phyloP scores from a whole-genome alignment of 2,797 vertebrate species.

The Acipenser ruthenus region DNA sequence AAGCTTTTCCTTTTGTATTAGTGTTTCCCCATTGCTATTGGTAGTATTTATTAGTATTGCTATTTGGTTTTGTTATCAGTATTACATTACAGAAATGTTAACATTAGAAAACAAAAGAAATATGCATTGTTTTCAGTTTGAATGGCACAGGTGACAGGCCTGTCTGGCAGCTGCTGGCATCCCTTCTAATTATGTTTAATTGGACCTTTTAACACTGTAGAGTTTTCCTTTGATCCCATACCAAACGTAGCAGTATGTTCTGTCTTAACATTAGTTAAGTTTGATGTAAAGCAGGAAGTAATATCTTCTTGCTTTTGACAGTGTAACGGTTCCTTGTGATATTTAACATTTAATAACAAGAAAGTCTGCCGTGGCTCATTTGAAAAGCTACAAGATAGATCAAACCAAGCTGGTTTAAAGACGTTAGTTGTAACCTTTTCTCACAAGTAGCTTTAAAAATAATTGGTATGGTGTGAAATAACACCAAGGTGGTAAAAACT shows the following conservation, averaged over 20 bases:
- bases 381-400: slow-evolving; percentile 20
- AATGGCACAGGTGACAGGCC: background rate
- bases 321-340: slow-evolving; percentile 44
- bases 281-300: slow-evolving; percentile 29
- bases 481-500: background rate
- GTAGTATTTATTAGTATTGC: no score
- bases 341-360: slow-evolving; percentile 45
- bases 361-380: slow-evolving; percentile 34
- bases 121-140: no score
- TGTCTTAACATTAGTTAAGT: slow-evolving; percentile 20
- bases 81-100: no score
- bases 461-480: slow-evolving; percentile 2
- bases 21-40: no score
- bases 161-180: slow-evolving; percentile 8
- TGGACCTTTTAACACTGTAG: background rate
- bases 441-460: slow-evolving; percentile 29
- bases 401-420: slow-evolving; percentile 14
- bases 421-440: slow-evolving; percentile 20
- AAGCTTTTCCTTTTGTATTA: no score
- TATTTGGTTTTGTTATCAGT: no score
- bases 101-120: no score
- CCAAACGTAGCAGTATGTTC: background rate
- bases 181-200: slow-evolving; percentile 23
- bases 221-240: background rate
- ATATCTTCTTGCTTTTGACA: slow-evolving; percentile 29